Evolutionary conservation across 1,140 invertebrate species (phyloP).

Genomic region (Sarcophaga bullata): DNA sequence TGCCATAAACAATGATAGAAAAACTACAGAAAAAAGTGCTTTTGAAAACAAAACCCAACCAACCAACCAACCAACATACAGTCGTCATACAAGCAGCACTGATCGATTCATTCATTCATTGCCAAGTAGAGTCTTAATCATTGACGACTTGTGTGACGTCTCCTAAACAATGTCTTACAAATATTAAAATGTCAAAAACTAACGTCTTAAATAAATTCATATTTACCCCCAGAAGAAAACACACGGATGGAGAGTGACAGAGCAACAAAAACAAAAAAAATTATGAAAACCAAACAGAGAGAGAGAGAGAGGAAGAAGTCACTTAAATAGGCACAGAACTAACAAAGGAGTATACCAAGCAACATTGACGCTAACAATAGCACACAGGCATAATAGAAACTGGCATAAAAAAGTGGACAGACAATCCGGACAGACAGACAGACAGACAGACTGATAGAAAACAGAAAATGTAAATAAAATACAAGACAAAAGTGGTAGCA

Average conservation of each 20-base stretch:
- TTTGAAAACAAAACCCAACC: background rate
- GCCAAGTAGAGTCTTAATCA: constrained; percentile 11
- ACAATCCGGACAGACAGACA: background rate
- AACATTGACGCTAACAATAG: background rate
- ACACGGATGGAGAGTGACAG: no score
- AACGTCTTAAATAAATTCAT: background rate
- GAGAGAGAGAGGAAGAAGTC: background rate
- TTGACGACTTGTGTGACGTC: background rate
- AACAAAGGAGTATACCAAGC: background rate
- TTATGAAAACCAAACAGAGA: background rate
- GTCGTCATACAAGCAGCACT: no score
- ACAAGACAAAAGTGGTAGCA: background rate
- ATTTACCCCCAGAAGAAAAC: no score
- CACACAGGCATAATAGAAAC: background rate
- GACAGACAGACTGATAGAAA: background rate
- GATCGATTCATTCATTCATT: background rate
- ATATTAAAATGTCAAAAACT: constrained; percentile 19
- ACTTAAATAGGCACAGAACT: background rate
- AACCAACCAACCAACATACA: background rate
- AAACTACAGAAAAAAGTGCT: background rate
- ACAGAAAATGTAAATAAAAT: no score
- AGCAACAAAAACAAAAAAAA: background rate
- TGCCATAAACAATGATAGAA: constrained; percentile 20
- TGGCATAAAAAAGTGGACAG: background rate
- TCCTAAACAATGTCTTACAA: constrained; percentile 16